Percentiles rank a stretch among this genome's conserved stretches.
phyloP scores from a whole-genome alignment of 2,888 invertebrate genomes.

The Boloria selene region DNA sequence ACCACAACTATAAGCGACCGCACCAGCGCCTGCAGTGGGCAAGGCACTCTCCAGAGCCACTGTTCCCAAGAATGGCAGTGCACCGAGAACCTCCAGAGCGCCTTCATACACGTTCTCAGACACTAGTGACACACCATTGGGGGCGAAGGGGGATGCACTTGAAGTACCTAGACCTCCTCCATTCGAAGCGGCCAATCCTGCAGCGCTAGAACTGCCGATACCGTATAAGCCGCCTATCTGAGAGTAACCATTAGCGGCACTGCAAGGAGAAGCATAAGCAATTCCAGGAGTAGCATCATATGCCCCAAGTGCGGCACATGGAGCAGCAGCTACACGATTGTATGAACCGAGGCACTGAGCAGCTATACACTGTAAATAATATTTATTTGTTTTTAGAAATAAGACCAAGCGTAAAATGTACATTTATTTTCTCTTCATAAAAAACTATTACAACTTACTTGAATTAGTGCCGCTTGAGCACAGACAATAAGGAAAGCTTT shows the following conservation, averaged over 20 bases:
- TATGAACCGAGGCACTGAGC: conserved; percentile 38
- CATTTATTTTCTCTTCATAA: neutral
- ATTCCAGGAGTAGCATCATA: neutral
- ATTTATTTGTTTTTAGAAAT: neutral
- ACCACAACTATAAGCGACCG: conserved; percentile 4
- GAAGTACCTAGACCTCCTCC: conserved; percentile 43
- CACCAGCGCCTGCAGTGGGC: conserved; percentile 39
- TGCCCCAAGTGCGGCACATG: neutral
- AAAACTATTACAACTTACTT: conserved; percentile 38
- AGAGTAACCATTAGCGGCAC: conserved; percentile 11
- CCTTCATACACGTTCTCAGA: conserved; percentile 52
- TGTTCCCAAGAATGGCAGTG: conserved; percentile 48
- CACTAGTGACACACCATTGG: conserved; percentile 47
- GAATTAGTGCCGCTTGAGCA: conserved; percentile 45
- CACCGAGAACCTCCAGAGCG: conserved; percentile 44
- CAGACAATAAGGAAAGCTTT: conserved; percentile 45
- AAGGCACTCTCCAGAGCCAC: conserved; percentile 45
- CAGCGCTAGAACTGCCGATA: conserved; percentile 4
- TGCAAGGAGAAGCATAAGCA: conserved; percentile 22
- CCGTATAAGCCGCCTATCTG: conserved; percentile 16
- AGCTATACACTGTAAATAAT: conserved; percentile 40
- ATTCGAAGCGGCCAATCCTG: conserved; percentile 14
- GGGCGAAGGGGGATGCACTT: conserved; percentile 48
- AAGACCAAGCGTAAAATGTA: neutral
- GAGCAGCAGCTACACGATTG: neutral